These are phyloP conservation scores for Hormiphora californensis DNA, from an alignment of 37 sponge, comb jelly and placozoan species.

Conservation along the genomic window DNA sequence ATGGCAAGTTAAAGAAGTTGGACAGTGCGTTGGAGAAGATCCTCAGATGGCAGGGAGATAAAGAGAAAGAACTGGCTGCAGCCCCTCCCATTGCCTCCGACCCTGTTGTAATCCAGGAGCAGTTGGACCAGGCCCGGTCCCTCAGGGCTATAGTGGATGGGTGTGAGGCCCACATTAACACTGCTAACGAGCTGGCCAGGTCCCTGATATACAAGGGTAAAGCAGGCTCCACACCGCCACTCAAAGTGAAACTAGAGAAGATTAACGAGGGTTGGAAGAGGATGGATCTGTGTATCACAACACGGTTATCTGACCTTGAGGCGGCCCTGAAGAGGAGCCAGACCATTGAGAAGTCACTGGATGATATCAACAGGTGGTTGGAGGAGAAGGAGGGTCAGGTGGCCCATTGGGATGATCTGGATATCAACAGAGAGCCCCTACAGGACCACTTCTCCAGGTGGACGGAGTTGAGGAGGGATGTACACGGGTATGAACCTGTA, in stretches of 20 bases:
- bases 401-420: neutral
- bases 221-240: neutral
- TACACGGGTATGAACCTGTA: constrained; percentile 42
- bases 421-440: neutral
- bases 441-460: constrained; percentile 11
- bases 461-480: constrained; percentile 16
- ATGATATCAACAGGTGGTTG: constrained; percentile 47
- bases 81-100: constrained; percentile 42
- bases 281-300: constrained; percentile 20
- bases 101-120: constrained; percentile 3
- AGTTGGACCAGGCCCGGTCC: constrained; percentile 10
- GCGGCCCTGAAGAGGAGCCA: constrained; percentile 24
- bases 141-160: constrained; percentile 50
- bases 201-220: constrained; percentile 21
- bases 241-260: constrained; percentile 43
- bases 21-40: constrained; percentile 44
- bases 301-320: constrained; percentile 28
- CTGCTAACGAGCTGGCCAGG: constrained; percentile 45
- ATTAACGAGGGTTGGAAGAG: constrained; percentile 56
- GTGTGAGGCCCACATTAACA: constrained; percentile 47
- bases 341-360: constrained; percentile 47
- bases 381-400: constrained; percentile 25
- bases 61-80: constrained; percentile 50
- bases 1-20: constrained; percentile 5
- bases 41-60: constrained; percentile 39